These are phyloP conservation scores for Trileptium ribeirensis DNA, from an alignment of 2,888 invertebrate genomes.

Conservation along the genomic window DNA sequence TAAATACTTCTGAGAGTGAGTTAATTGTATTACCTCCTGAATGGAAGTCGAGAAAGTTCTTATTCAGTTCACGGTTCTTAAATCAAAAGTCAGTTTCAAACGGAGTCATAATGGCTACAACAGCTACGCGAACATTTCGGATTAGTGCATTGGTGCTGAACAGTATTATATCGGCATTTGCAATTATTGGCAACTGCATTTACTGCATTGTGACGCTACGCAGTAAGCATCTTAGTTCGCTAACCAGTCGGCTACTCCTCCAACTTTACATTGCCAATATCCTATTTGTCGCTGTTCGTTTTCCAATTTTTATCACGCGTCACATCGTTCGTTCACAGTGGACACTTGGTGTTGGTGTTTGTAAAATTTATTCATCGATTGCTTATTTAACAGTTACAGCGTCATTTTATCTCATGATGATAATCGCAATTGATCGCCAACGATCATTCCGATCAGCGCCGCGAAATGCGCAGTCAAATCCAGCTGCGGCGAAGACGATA, in stretches of 20 bases:
- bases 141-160: background rate
- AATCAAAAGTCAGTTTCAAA: no score
- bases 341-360: background rate
- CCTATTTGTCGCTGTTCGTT: background rate
- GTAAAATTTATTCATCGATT: background rate
- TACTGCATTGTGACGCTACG: background rate
- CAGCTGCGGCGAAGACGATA: background rate
- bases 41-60: no score
- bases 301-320: conserved; percentile 3
- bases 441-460: background rate
- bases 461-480: no score
- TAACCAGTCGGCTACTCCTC: background rate
- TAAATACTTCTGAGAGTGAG: no score
- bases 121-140: background rate
- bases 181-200: conserved; percentile 1
- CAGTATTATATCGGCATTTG: background rate
- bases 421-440: background rate
- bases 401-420: conserved; percentile 7
- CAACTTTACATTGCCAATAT: conserved; percentile 4
- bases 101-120: no score
- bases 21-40: no score
- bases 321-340: background rate
- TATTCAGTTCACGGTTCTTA: no score
- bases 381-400: conserved; percentile 15
- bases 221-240: background rate